Evolutionary conservation across 1,140 invertebrate genomes (phyloP).

Genomic region (Littorina saxatilis): DNA sequence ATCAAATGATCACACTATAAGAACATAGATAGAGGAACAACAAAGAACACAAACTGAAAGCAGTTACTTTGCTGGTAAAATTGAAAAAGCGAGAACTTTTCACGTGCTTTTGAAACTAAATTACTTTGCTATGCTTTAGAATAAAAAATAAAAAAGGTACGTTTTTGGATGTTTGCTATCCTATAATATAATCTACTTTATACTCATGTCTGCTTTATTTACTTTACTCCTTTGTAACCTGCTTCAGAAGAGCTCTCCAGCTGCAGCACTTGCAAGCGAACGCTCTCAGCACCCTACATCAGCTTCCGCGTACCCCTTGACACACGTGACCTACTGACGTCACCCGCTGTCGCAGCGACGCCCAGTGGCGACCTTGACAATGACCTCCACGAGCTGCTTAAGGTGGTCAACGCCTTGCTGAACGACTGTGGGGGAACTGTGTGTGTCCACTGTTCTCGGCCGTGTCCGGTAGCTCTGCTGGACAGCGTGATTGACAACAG

Average conservation of each 20-base stretch:
- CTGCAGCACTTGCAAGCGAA: not conserved
- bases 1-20: too few species aligned
- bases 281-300: not conserved
- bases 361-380: not conserved
- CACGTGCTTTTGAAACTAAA: too few species aligned
- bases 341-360: not conserved
- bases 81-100: too few species aligned
- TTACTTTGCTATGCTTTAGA: too few species aligned
- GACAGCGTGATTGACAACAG: not conserved
- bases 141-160: too few species aligned
- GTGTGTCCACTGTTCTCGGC: not conserved
- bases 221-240: too few species aligned
- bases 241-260: not conserved
- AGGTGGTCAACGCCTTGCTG: not conserved
- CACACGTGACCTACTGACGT: not conserved
- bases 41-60: too few species aligned
- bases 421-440: not conserved
- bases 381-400: not conserved
- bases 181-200: too few species aligned
- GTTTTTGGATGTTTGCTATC: too few species aligned
- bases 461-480: not conserved
- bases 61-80: too few species aligned
- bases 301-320: not conserved
- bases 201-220: too few species aligned
- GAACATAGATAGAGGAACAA: too few species aligned